Evolutionary conservation across 2,797 vertebrate species (phyloP).

Genomic region (Podargus strigoides): DNA sequence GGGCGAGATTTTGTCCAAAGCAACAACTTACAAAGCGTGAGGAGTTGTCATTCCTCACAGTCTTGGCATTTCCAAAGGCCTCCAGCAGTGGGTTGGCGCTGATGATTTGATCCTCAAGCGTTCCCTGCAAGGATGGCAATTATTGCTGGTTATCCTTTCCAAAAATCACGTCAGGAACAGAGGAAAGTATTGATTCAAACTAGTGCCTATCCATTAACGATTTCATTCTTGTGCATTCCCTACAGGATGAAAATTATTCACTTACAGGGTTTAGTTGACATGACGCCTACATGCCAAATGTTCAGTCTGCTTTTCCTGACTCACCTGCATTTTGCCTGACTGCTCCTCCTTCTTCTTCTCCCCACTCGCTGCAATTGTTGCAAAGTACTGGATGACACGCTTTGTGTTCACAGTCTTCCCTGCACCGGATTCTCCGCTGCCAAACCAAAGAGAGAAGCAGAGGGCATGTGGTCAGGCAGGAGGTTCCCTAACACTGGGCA

Average conservation of each 20-base stretch:
- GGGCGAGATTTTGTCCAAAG: too few relatives aligned
- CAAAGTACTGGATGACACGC: slow-evolving; percentile 90
- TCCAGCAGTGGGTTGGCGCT: slow-evolving; percentile 75
- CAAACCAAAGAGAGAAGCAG: background rate
- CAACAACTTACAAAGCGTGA: slow-evolving; percentile 76
- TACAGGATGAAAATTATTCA: background rate
- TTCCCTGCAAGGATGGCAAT: too few relatives aligned
- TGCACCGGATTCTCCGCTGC: slow-evolving; percentile 66
- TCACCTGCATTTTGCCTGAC: slow-evolving; percentile 59
- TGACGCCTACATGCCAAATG: too few relatives aligned
- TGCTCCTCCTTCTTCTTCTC: slow-evolving; percentile 80
- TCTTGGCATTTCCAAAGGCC: slow-evolving; percentile 86
- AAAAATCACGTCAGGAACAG: background rate
- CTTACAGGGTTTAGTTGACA: background rate
- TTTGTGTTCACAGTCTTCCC: slow-evolving; percentile 90
- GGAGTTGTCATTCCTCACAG: slow-evolving; percentile 89
- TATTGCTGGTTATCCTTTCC: too few relatives aligned
- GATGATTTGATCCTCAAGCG: slow-evolving; percentile 76
- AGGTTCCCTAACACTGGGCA: background rate
- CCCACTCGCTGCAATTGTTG: slow-evolving; percentile 79
- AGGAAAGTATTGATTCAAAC: background rate
- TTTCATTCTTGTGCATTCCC: background rate
- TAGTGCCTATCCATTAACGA: background rate
- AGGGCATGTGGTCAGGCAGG: background rate
- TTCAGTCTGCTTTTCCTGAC: background rate